These are phyloP conservation scores for Myrmophylax atrothorax DNA, from an alignment of 2,113 vertebrate species.

Conservation along the genomic window DNA sequence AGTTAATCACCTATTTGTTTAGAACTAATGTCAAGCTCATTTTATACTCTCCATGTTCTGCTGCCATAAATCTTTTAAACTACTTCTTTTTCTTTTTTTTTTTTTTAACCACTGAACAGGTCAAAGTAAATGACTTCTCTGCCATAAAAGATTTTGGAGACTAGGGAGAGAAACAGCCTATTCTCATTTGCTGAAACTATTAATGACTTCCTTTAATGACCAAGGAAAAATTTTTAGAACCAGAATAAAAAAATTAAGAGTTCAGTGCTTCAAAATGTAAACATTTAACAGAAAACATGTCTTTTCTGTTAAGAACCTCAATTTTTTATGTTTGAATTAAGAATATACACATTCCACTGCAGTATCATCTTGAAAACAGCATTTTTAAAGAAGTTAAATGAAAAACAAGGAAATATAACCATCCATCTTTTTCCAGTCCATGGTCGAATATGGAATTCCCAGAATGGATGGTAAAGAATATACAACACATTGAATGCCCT, in stretches of 20 bases:
- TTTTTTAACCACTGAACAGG: not conserved
- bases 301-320: not conserved
- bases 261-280: not conserved
- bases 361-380: not conserved
- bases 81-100: not conserved
- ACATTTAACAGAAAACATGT: not conserved
- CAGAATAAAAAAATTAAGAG: not conserved
- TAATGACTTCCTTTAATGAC: not conserved
- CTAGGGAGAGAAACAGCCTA: not conserved
- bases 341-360: not conserved
- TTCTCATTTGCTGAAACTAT: not conserved
- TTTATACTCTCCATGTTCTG: not conserved
- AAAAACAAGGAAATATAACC: not conserved
- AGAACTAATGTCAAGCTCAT: not conserved
- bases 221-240: not conserved
- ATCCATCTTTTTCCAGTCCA: not conserved
- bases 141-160: not conserved
- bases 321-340: not conserved
- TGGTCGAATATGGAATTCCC: not conserved
- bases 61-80: not conserved
- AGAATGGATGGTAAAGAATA: not conserved
- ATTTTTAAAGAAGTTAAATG: not conserved
- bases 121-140: not conserved
- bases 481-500: not conserved
- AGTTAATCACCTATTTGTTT: not conserved